phyloP scores from a whole-genome alignment of 2,113 vertebrate genomes.

The Glareola pratincola region DNA sequence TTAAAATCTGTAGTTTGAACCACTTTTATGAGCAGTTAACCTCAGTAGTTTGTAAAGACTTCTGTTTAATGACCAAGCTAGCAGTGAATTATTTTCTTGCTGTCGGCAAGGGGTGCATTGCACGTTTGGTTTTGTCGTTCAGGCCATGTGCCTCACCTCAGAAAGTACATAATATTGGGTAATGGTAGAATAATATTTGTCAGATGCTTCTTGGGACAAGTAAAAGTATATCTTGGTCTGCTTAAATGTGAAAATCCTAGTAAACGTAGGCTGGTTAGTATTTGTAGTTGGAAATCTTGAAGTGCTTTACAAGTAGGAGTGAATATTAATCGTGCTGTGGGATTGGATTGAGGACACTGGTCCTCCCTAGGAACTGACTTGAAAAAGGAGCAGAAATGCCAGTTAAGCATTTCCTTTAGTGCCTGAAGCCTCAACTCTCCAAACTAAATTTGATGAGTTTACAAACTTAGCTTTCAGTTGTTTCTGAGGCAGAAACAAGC shows the following conservation, averaged over 20 bases:
- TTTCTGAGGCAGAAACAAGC: not conserved
- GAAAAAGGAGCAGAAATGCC: not conserved
- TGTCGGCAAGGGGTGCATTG: not conserved
- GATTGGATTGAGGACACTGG: not conserved
- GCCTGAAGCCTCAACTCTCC: not conserved
- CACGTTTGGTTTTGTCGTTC: not conserved
- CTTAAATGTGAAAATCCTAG: not conserved
- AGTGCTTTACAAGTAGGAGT: not conserved
- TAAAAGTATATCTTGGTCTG: not conserved
- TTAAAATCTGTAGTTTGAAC: not conserved
- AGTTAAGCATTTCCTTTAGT: not conserved
- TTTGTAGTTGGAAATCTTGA: not conserved
- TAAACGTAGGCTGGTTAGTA: not conserved
- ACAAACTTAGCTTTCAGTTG: not conserved
- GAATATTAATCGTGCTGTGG: not conserved
- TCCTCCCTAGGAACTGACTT: not conserved
- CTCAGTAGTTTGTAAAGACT: not conserved
- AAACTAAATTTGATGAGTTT: not conserved
- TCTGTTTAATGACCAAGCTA: not conserved
- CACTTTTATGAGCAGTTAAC: not conserved
- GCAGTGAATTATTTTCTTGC: not conserved
- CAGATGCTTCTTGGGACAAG: not conserved
- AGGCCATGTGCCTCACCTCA: not conserved
- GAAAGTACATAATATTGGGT: not conserved
- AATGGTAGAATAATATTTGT: not conserved